phyloP scores from a whole-genome alignment of 2,797 vertebrate genomes.

The Myiotriccus ornatus region DNA sequence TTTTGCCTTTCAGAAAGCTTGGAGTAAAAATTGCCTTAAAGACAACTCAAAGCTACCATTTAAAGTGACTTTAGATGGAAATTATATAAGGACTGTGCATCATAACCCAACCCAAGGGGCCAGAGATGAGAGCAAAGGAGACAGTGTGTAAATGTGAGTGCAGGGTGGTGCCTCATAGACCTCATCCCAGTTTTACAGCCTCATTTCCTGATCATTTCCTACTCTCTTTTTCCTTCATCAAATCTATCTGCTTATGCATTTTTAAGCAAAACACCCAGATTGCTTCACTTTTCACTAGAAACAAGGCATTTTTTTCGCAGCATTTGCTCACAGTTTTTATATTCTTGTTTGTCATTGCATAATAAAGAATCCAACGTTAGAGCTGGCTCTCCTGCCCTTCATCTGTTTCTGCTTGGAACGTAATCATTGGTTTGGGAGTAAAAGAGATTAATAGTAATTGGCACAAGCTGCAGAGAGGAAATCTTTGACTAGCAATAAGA shows the following conservation, averaged over 20 bases:
- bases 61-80: not conserved
- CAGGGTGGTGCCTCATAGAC: not conserved
- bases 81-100: not conserved
- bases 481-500: not conserved
- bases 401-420: not conserved
- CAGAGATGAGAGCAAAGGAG: not conserved
- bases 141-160: fast-evolving
- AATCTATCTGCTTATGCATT: not conserved
- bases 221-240: not conserved
- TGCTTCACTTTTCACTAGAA: not conserved
- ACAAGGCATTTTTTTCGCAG: not conserved
- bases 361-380: not conserved
- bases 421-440: not conserved
- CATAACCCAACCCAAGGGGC: not conserved
- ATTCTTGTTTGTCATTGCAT: not conserved
- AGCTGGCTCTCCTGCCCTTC: not conserved
- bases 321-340: not conserved
- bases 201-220: not conserved
- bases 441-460: not conserved
- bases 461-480: not conserved
- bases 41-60: not conserved
- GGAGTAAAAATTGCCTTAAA: not conserved
- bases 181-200: not conserved
- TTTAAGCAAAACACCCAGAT: not conserved
- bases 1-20: not conserved